phyloP scores from a whole-genome alignment of 2,797 vertebrate genomes.

The Graptemys geographica region DNA sequence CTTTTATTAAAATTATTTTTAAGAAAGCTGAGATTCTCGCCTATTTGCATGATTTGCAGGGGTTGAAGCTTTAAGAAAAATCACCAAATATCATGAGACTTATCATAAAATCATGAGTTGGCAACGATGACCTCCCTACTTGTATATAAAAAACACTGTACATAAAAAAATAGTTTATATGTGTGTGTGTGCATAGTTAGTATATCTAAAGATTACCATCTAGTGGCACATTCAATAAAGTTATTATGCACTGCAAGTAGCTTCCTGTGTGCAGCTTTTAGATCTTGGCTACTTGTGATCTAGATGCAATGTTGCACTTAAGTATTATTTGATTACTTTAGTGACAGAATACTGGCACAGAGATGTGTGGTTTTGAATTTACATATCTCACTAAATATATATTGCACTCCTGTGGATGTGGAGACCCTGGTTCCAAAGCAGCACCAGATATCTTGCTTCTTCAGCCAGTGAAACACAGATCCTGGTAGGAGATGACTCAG shows the following conservation, averaged over 20 bases:
- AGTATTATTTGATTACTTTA: background rate
- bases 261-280: background rate
- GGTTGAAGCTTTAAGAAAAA: background rate
- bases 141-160: background rate
- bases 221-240: background rate
- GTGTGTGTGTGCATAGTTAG: background rate
- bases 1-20: background rate
- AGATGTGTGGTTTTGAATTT: background rate
- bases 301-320: background rate
- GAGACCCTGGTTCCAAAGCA: background rate
- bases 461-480: background rate
- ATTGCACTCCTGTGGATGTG: background rate
- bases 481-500: background rate
- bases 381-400: background rate
- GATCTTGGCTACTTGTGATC: background rate
- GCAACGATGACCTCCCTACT: background rate
- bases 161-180: background rate
- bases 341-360: background rate
- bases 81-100: background rate
- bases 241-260: background rate
- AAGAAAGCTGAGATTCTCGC: background rate
- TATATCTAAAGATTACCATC: background rate
- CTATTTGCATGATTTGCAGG: background rate
- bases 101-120: background rate
- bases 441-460: background rate